Base-by-base conservation (phyloP, 2,888 invertebrate species). In the Branchipolynoe longqiensis region DNA sequence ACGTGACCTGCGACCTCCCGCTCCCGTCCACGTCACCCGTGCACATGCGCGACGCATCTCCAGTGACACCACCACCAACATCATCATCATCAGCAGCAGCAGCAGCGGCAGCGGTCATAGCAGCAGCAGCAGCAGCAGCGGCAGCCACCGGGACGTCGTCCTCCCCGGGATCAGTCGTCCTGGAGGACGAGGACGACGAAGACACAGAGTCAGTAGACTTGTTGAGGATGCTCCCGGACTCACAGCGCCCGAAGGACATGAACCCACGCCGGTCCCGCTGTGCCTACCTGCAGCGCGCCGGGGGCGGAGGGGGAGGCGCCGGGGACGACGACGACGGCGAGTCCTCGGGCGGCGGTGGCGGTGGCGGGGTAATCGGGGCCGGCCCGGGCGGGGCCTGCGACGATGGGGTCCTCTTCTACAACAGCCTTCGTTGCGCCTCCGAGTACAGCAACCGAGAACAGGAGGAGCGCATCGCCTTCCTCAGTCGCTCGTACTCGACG, bases 221-320 rank as follows among this genome's bases (percentile, higher is more conserved):
- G 1, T 54, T 84, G n/a, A 40, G 84, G 54, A 84, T 84, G 84
- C 69, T 84, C 2, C 84, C 84, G n/a, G 84, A 84, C 14, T 56
- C 62, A 1, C 84, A 84, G 41, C 64, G 69, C 3, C 48, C 48
- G 18, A 84, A 84, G 48, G 84, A 84, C 31, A 84, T 38, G 33
- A 84, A 84, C 54, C 38, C 84, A 22, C 54, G 59, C 14, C 40
- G 84, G 4, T 33, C 64, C 22, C 69, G 78, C 48, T 78, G 78
- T 78, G 78, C 78, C 3, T 78, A 78, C 54, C 78, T 78, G 0
- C 78, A 78, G 78, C 78, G 78, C 25, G 62, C 8, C 62, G n/a
- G n/a, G 33, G n/a, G n/a, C n/a, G n/a, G n/a, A n/a, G n/a, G 6
- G 31, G 73, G 38, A 22, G n/a, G n/a, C n/a, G n/a, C n/a, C n/a